Evolutionary conservation across 2,113 vertebrate species (phyloP).

Genomic region (Panthera leo): DNA sequence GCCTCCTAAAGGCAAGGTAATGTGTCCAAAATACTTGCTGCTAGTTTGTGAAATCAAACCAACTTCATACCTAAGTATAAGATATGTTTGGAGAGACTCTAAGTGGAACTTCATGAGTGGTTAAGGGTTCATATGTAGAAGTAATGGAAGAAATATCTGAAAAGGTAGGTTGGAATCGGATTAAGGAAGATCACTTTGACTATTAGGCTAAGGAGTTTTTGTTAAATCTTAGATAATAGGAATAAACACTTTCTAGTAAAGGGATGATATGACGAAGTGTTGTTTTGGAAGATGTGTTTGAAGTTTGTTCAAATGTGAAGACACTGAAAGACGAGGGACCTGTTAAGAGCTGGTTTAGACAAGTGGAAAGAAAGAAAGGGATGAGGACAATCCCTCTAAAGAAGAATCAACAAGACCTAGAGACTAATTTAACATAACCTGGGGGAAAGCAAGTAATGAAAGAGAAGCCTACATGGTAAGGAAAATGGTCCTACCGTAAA

Average conservation of each 20-base stretch:
- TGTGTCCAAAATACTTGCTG: background rate
- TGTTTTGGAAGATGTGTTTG: background rate
- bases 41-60: background rate
- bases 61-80: background rate
- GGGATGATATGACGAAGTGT: background rate
- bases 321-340: background rate
- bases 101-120: background rate
- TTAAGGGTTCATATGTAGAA: background rate
- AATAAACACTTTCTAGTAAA: background rate
- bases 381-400: background rate
- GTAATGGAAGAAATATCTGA: background rate
- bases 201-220: background rate
- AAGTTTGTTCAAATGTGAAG: background rate
- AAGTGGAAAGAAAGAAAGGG: background rate
- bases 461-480: background rate
- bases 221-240: background rate
- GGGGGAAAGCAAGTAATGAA: background rate
- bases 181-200: background rate
- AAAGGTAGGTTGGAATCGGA: background rate
- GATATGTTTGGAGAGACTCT: background rate
- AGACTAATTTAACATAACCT: background rate
- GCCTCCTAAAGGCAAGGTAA: background rate
- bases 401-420: background rate
- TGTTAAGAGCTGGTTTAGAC: background rate
- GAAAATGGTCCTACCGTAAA: background rate